Conservation (phyloP, 2,888 invertebrate genomes). For the Heliconius sara region DNA sequence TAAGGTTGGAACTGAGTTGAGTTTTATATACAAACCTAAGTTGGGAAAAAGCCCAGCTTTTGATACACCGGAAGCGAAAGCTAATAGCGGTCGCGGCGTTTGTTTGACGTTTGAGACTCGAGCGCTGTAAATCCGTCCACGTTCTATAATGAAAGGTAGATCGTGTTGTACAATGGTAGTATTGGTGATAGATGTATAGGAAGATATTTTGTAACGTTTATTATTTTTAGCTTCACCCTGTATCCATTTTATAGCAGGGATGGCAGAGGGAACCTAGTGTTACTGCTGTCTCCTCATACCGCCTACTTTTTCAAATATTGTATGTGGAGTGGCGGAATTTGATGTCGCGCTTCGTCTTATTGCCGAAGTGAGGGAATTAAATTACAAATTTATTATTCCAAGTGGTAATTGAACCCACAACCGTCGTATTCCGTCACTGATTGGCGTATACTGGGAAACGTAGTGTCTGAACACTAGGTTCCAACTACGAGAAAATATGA, state of each 20-base stretch:
- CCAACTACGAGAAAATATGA: too few relatives aligned
- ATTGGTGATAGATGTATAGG: background rate
- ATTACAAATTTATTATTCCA: too few relatives aligned
- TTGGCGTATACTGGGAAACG: too few relatives aligned
- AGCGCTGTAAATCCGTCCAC: slow-evolving; percentile 66
- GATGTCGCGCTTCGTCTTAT: too few relatives aligned
- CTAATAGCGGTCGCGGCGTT: slow-evolving; percentile 54
- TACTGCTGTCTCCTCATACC: too few relatives aligned
- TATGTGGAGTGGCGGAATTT: too few relatives aligned
- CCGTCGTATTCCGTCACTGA: too few relatives aligned
- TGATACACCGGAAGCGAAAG: slow-evolving; percentile 58
- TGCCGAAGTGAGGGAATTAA: too few relatives aligned
- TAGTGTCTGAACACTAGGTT: too few relatives aligned
- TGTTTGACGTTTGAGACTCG: slow-evolving; percentile 64
- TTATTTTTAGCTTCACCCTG: background rate
- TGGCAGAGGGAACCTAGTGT: too few relatives aligned
- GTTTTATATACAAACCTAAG: slow-evolving; percentile 12
- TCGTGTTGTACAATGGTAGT: slow-evolving; percentile 5
- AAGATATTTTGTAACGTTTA: background rate
- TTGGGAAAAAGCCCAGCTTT: slow-evolving; percentile 30
- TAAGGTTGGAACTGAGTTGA: slow-evolving; percentile 1
- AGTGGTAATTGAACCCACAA: too few relatives aligned
- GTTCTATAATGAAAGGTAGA: slow-evolving; percentile 58
- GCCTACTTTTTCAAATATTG: too few relatives aligned
- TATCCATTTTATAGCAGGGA: background rate